Percentiles rank a stretch among this genome's conserved stretches.
Conservation (phyloP, 2,888 invertebrate genomes). For the Diloba caeruleocephala region DNA sequence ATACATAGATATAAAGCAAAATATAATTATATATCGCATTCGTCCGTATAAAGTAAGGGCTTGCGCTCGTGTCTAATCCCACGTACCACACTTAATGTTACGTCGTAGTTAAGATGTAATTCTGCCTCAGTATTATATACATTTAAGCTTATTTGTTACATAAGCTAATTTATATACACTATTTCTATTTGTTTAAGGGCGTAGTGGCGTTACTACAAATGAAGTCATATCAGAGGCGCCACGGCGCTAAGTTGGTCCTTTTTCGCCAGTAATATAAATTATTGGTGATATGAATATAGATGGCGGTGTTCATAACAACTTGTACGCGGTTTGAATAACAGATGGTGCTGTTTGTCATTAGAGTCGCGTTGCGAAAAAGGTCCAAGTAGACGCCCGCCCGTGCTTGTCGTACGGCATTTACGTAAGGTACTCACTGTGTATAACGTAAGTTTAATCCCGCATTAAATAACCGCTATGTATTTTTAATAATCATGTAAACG, state of each 20-base stretch:
- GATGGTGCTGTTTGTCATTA: conserved; percentile 52
- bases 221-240: conserved; percentile 87
- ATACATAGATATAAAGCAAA: conserved; percentile 89
- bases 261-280: conserved; percentile 60
- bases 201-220: conserved; percentile 83
- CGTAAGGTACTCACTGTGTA: conserved; percentile 85
- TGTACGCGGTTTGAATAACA: conserved; percentile 28
- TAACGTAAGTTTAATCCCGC: conserved; percentile 85
- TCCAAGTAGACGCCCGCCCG: conserved; percentile 77
- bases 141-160: conserved; percentile 89
- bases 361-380: conserved; percentile 61
- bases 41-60: conserved; percentile 89
- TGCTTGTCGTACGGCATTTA: conserved; percentile 83
- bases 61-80: conserved; percentile 88
- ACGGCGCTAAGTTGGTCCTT: conserved; percentile 67
- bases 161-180: conserved; percentile 89
- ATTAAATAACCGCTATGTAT: conserved; percentile 84
- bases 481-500: conserved; percentile 78
- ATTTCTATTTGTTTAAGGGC: conserved; percentile 86
- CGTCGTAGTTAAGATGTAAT: conserved; percentile 89
- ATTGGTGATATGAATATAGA: conserved; percentile 36
- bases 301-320: conserved; percentile 43
- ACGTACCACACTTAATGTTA: conserved; percentile 88
- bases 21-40: conserved; percentile 89
- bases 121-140: conserved; percentile 90